These are phyloP conservation scores for Drosophila neocordata DNA, from an alignment of 1,140 invertebrate species.

Conservation along the genomic window DNA sequence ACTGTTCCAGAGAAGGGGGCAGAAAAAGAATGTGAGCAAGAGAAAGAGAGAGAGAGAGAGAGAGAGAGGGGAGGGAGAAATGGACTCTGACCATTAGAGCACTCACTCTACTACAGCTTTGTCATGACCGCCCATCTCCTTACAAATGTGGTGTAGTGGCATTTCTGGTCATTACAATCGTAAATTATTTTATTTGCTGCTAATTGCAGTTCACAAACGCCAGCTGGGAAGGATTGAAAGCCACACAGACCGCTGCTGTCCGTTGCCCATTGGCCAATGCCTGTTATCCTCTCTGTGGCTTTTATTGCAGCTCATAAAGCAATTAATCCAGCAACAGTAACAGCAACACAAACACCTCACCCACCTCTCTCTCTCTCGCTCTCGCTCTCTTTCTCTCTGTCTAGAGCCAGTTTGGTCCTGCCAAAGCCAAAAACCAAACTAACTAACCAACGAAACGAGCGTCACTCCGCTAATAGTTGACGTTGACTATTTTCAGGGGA, in stretches of 20 bases:
- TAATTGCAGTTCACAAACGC: slow-evolving; percentile 76
- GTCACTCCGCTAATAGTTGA: slow-evolving; percentile 59
- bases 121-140: background rate
- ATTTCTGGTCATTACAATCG: slow-evolving; percentile 69
- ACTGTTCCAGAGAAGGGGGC: slow-evolving; percentile 1
- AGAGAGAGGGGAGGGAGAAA: background rate
- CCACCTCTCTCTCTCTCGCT: background rate
- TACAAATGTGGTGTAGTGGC: slow-evolving; percentile 29
- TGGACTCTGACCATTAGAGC: background rate
- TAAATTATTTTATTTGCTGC: slow-evolving; percentile 82
- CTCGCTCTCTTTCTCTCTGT: background rate
- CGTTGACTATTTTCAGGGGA: slow-evolving; percentile 56
- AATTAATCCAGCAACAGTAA: slow-evolving; percentile 54
- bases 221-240: slow-evolving; percentile 24
- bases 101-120: background rate
- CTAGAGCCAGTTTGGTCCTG: background rate
- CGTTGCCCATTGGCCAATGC: background rate
- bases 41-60: background rate
- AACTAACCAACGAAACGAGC: slow-evolving; percentile 50
- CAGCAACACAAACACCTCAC: background rate
- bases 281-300: slow-evolving; percentile 29
- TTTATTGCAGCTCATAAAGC: slow-evolving; percentile 78
- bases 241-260: background rate
- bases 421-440: slow-evolving; percentile 29
- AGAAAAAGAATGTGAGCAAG: background rate